These are phyloP conservation scores for Agriotes lineatus DNA, from an alignment of 2,888 invertebrate genomes.

Conservation along the genomic window DNA sequence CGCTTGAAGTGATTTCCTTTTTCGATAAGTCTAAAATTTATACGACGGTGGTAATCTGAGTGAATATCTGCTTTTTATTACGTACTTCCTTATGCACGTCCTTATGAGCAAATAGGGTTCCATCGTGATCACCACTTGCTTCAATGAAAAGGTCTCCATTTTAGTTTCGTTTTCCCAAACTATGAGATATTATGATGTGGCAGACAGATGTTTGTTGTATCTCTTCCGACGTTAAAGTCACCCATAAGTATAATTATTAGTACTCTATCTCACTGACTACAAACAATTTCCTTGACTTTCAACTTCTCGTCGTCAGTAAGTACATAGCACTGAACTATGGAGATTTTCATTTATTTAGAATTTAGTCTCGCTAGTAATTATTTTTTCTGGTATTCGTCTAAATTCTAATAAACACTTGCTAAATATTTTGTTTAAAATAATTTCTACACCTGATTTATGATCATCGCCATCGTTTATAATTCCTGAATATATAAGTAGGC, in stretches of 20 bases:
- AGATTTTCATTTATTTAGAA: not conserved
- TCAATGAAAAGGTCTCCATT: not conserved
- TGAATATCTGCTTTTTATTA: too few relatives aligned
- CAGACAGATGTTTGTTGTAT: not conserved
- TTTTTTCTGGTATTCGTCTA: not conserved
- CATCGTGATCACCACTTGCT: not conserved
- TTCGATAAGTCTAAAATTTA: too few relatives aligned
- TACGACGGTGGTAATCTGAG: too few relatives aligned
- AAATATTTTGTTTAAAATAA: not conserved
- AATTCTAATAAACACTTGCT: too few relatives aligned
- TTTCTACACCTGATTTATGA: not conserved
- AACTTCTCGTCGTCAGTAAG: too few relatives aligned
- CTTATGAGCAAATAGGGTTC: not conserved
- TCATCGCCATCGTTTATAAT: not conserved
- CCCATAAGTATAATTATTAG: not conserved
- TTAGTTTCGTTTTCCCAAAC: not conserved
- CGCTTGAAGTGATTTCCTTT: too few relatives aligned
- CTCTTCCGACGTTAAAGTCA: not conserved
- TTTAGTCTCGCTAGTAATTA: not conserved
- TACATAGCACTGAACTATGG: not conserved
- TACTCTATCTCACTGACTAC: not conserved
- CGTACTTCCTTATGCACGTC: not conserved
- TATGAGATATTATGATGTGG: not conserved
- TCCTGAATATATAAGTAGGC: not conserved
- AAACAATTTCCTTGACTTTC: not conserved